phyloP scores from a whole-genome alignment of 2,797 vertebrate genomes.

The Nannoperca obscura region DNA sequence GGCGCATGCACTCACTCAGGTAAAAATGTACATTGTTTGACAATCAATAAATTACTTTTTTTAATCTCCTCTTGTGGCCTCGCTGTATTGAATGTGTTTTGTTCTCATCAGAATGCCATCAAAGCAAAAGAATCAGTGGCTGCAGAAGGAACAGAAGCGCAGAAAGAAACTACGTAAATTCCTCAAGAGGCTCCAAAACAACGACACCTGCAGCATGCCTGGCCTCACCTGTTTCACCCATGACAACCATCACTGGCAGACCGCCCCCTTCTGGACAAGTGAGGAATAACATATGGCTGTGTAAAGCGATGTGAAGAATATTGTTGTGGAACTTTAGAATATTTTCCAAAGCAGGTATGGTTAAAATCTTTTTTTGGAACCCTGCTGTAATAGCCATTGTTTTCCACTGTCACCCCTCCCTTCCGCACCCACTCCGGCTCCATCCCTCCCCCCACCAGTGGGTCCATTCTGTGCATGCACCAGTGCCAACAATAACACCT shows the following conservation, averaged over 20 bases:
- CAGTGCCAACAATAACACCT: conserved; percentile 98
- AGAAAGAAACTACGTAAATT: conserved; percentile 97
- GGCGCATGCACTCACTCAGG: conserved; percentile 88
- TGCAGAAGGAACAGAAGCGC: conserved; percentile 93
- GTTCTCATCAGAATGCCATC: conserved; percentile 66
- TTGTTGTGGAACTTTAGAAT: conserved; percentile 10
- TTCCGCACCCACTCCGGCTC: conserved; percentile 32
- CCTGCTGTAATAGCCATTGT: conserved; percentile 44
- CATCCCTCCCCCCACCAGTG: conserved; percentile 78
- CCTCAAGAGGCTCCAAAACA: conserved; percentile 95
- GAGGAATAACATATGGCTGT: conserved; percentile 67
- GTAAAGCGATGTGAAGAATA: background rate
- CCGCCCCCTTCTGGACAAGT: conserved; percentile 97
- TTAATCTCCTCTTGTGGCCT: background rate
- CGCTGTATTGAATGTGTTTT: background rate
- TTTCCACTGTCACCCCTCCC: conserved; percentile 50
- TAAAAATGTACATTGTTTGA: conserved; percentile 62
- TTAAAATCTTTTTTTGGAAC: conserved; percentile 51
- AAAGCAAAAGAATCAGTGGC: conserved; percentile 92
- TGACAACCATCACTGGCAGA: conserved; percentile 99
- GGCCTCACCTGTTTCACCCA: conserved; percentile 99
- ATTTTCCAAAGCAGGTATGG: conserved; percentile 43
- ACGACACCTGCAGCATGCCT: conserved; percentile 98
- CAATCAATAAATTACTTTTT: background rate
- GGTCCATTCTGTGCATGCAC: conserved; percentile 98